Conservation (phyloP, 2,888 invertebrate genomes). For the Camponotus fellah region DNA sequence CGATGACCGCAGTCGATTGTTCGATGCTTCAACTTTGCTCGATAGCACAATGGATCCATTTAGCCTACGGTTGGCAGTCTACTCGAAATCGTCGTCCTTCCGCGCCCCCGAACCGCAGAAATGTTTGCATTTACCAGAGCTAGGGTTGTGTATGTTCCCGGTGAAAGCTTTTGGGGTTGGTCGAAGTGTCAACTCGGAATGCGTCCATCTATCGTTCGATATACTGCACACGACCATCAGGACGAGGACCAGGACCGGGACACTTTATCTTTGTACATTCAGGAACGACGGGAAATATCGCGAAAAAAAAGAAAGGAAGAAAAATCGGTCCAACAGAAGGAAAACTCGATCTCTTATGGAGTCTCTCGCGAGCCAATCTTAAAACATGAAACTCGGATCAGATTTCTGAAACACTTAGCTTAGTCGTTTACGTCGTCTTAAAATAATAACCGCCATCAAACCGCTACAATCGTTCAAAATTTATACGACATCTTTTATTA, state of each 20-base stretch:
- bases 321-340: background rate
- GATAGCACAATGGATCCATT: conserved; percentile 74
- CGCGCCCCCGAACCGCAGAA: conserved; percentile 76
- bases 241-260: conserved; percentile 55
- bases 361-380: background rate
- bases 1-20: conserved; percentile 65
- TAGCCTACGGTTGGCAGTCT: conserved; percentile 70
- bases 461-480: background rate
- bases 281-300: conserved; percentile 57
- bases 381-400: background rate
- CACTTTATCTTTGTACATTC: conserved; percentile 72
- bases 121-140: conserved; percentile 80
- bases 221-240: conserved; percentile 56
- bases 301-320: conserved; percentile 28
- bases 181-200: conserved; percentile 75
- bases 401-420: background rate
- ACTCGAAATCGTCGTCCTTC: conserved; percentile 73
- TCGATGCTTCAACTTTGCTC: conserved; percentile 74
- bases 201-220: conserved; percentile 72
- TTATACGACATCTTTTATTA: background rate
- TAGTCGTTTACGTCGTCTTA: background rate
- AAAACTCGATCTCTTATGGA: conserved; percentile 1
- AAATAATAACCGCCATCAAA: background rate
- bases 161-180: conserved; percentile 75
- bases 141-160: conserved; percentile 64